Conservation (phyloP, 2,113 vertebrate genomes). For the Pseudopipra pipra region DNA sequence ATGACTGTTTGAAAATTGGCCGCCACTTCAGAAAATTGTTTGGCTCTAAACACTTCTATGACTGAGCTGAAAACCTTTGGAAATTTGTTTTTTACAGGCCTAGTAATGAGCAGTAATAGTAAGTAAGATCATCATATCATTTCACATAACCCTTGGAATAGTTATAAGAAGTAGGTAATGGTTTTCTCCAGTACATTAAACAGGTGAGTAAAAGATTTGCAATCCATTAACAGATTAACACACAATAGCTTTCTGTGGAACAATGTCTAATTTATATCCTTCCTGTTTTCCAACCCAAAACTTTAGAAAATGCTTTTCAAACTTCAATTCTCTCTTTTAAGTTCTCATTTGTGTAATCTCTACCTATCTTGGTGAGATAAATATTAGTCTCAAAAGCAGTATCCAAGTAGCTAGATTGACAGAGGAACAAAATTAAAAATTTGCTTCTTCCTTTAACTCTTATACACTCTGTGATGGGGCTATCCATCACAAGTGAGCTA, state of each 20-base stretch:
- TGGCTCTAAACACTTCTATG: background rate
- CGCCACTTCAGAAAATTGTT: background rate
- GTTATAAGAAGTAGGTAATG: constrained; percentile 9
- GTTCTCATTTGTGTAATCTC: constrained; percentile 53
- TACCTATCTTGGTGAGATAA: constrained; percentile 34
- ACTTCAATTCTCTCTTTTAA: background rate
- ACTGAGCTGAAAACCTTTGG: background rate
- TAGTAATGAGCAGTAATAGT: background rate
- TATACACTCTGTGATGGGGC: background rate
- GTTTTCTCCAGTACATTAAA: constrained; percentile 43
- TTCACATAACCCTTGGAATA: background rate
- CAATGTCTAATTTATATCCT: background rate
- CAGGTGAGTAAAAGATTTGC: constrained; percentile 14
- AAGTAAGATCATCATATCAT: background rate
- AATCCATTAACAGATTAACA: constrained; percentile 23
- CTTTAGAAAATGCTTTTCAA: constrained; percentile 16
- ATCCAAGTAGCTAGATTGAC: constrained; percentile 19
- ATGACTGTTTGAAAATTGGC: background rate
- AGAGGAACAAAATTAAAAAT: constrained; percentile 59
- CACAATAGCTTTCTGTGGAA: background rate
- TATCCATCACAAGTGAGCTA: constrained; percentile 66
- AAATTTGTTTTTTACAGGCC: background rate
- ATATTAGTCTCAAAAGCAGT: constrained; percentile 23
- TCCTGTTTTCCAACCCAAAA: constrained; percentile 17
- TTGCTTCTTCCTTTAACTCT: constrained; percentile 33